Base-by-base conservation (phyloP, 2,888 invertebrate genomes). In the Lobophora halterata region DNA sequence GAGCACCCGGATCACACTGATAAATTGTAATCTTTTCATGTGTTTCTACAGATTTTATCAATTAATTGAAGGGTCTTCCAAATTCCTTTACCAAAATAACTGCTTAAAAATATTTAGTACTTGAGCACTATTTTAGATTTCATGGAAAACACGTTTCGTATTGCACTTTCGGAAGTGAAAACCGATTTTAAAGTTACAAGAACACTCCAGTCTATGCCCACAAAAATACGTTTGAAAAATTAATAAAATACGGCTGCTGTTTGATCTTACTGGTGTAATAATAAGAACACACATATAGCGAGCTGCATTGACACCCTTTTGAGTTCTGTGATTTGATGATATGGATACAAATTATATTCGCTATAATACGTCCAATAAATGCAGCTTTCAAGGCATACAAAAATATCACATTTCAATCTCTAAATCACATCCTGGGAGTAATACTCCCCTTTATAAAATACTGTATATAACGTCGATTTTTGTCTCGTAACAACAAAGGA, bases 401-500 rank as follows among this genome's bases (percentile, higher is more conserved):
- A 73, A 85, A 81, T 85, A 86, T 86, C 85, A 73, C 62, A 65
- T 86, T 85, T 79, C 85, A 72, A 65, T 71, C 58, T 51, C 64
- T 69, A 63, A 73, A 80, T 80, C 76, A 57, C 67, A 71, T 79
- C 74, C 76, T 74, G 77, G 61, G 74, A 77, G 73, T 68, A 61
- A 46, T 59, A 66, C 74, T 75, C 83, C 86, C 80, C 76, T 71
- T 61, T 60, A 67, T 62, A 69, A 72, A 66, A 53, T 52, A 55
- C 55, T 46, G 48, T 75, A 81, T 53, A 76, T 82, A 81, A 55
- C 65, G 56, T 70, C 68, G 67, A 73, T 79, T n/a, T 73, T 37
- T 69, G 78, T 78, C 65, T 70, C 61, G 63, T 67, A 67, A 81
- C 82, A 86, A 86, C 82, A 86, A 86, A 70, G 78, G 80, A 79